Evolutionary conservation across 2,888 invertebrate genomes (phyloP).

Genomic region (Amiota minor): DNA sequence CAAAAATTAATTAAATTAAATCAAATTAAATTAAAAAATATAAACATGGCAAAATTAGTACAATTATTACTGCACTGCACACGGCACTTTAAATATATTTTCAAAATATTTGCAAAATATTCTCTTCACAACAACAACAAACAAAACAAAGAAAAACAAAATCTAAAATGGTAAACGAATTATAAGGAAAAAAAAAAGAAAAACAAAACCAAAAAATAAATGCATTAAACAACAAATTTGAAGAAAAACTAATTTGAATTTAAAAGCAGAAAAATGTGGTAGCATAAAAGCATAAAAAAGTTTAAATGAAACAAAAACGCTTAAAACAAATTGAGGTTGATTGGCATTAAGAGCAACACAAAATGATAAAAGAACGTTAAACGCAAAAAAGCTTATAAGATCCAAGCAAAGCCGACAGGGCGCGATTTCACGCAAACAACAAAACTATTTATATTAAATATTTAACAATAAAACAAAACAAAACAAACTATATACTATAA

Average conservation of each 20-base stretch:
- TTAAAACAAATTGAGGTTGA: slow-evolving; percentile 67
- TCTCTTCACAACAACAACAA: slow-evolving; percentile 46
- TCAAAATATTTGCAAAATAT: slow-evolving; percentile 63
- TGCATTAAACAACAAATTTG: slow-evolving; percentile 50
- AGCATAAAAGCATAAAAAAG: slow-evolving; percentile 39
- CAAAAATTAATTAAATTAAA: slow-evolving; percentile 25
- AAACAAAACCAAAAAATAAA: slow-evolving; percentile 44
- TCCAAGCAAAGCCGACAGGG: slow-evolving; percentile 65
- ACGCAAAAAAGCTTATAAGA: slow-evolving; percentile 16
- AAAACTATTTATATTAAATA: slow-evolving; percentile 1
- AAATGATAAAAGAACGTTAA: slow-evolving; percentile 42
- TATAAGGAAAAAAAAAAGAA: slow-evolving; percentile 50
- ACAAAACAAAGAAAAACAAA: slow-evolving; percentile 28
- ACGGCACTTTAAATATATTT: slow-evolving; percentile 67
- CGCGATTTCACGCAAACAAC: slow-evolving; percentile 55
- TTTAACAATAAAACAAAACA: slow-evolving; percentile 33
- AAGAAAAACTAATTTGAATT: slow-evolving; percentile 42
- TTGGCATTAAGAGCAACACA: slow-evolving; percentile 66
- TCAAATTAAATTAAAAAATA: slow-evolving; percentile 34
- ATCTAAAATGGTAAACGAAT: slow-evolving; percentile 66
- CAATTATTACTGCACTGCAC: slow-evolving; percentile 67
- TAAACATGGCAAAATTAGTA: slow-evolving; percentile 56
- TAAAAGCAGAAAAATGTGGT: slow-evolving; percentile 27
- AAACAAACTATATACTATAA: slow-evolving; percentile 28
- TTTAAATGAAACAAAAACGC: slow-evolving; percentile 62